A percentile compares a stretch with the other conserved stretches of the same genome.
phyloP scores from a whole-genome alignment of 2,113 vertebrate species.

The Oncorhynchus gorbuscha region DNA sequence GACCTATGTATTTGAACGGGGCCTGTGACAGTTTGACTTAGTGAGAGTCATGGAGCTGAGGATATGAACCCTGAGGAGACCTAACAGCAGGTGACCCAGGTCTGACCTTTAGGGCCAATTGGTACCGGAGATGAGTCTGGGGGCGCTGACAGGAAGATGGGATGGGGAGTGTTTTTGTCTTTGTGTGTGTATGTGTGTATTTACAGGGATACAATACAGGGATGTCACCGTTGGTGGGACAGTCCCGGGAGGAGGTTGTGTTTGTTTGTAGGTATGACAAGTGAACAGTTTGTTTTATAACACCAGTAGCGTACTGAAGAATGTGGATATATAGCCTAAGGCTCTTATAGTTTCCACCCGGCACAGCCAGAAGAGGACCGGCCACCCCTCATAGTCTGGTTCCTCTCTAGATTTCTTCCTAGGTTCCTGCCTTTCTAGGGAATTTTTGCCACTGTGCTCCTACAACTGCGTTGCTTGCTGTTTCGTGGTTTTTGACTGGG shows the following conservation, averaged over 20 bases:
- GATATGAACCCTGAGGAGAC: conserved; percentile 57
- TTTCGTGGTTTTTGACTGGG: too few species aligned
- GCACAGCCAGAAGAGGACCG: too few species aligned
- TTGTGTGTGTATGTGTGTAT: conserved; percentile 6
- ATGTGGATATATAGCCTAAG: conserved; percentile 2
- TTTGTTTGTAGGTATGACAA: conserved; percentile 24
- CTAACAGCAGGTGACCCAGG: conserved; percentile 62
- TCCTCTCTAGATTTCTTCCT: too few species aligned
- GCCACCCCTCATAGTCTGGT: too few species aligned
- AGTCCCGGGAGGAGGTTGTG: conserved; percentile 13
- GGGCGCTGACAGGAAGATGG: background rate
- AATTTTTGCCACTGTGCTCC: too few species aligned
- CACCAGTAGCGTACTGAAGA: conserved; percentile 3
- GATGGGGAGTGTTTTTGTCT: background rate
- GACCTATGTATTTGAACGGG: too few species aligned
- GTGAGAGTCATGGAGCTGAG: conserved; percentile 45
- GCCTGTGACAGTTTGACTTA: conserved; percentile 18
- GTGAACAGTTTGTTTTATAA: conserved; percentile 17
- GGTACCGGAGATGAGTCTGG: background rate
- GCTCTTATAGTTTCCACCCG: background rate
- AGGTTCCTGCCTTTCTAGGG: too few species aligned
- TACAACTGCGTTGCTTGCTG: too few species aligned
- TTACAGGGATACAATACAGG: conserved; percentile 10
- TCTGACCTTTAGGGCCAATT: conserved; percentile 53
- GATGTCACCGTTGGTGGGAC: conserved; percentile 26